A percentile compares a stretch with the other conserved stretches of the same genome.
Evolutionary conservation across 92 coral and sea anemone genomes (phyloP).

Genomic region (Micromussa lordhowensis): DNA sequence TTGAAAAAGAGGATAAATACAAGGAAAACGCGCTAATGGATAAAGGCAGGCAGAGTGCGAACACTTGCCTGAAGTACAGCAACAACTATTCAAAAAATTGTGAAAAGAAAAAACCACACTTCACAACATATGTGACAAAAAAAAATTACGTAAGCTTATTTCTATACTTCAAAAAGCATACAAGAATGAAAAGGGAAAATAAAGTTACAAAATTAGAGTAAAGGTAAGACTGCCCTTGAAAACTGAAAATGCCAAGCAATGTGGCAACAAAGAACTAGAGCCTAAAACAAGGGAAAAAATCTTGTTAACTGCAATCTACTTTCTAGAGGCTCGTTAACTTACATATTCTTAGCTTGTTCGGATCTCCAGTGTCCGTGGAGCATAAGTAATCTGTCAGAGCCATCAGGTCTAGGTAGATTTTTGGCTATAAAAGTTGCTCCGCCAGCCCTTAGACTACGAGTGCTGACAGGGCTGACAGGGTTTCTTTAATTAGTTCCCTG

Average conservation of each 20-base stretch:
- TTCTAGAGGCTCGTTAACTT: constrained; percentile 3
- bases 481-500: constrained; percentile 58
- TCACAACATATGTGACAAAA: background rate
- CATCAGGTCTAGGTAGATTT: background rate
- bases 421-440: constrained; percentile 49
- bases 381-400: background rate
- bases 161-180: background rate
- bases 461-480: constrained; percentile 42
- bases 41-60: too few species aligned
- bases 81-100: too few species aligned
- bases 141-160: constrained; percentile 2
- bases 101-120: too few species aligned
- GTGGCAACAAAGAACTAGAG: background rate
- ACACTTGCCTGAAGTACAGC: too few species aligned
- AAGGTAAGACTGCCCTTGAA: too few species aligned
- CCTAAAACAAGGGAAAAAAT: background rate
- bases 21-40: too few species aligned
- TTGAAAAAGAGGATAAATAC: too few species aligned
- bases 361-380: constrained; percentile 50
- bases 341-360: constrained; percentile 49
- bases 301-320: constrained; percentile 18
- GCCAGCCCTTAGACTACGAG: constrained; percentile 59
- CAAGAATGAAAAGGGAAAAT: background rate
- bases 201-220: too few species aligned
- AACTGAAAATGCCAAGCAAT: background rate